Conservation (phyloP, 2,888 invertebrate species). For the Erebia palarica region DNA sequence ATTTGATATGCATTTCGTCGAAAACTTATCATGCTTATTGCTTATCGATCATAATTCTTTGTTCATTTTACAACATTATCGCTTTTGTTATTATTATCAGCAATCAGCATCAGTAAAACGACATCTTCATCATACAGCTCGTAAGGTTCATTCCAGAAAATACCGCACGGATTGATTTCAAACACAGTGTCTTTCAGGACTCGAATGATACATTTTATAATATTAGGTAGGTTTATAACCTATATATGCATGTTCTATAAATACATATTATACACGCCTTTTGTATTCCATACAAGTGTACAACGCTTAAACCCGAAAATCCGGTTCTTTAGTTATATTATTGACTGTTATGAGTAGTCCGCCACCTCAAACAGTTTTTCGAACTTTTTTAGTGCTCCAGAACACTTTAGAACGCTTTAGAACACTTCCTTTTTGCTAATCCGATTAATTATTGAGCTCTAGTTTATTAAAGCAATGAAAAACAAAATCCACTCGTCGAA, state of each 20-base stretch:
- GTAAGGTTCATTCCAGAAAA: background rate
- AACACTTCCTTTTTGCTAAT: background rate
- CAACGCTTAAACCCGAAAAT: too few relatives aligned
- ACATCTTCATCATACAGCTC: background rate
- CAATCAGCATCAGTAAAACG: background rate
- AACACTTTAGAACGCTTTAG: too few relatives aligned
- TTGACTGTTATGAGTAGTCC: too few relatives aligned
- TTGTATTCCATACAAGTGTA: too few relatives aligned
- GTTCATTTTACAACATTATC: background rate
- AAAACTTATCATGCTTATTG: constrained; percentile 23
- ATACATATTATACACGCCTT: too few relatives aligned
- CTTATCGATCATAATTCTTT: constrained; percentile 25
- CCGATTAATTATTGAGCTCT: background rate
- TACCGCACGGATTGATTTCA: background rate
- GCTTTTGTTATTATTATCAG: background rate
- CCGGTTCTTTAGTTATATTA: too few relatives aligned
- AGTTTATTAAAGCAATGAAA: background rate
- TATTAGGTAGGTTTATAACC: too few relatives aligned
- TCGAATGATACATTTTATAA: too few relatives aligned
- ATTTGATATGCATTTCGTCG: constrained; percentile 33
- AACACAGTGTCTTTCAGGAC: background rate
- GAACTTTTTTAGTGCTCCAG: too few relatives aligned
- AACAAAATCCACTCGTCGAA: constrained; percentile 4
- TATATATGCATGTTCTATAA: too few relatives aligned
- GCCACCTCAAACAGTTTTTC: too few relatives aligned